Evolutionary conservation across 2,113 vertebrate species (phyloP).

Genomic region (Oreotrochilus melanogaster): DNA sequence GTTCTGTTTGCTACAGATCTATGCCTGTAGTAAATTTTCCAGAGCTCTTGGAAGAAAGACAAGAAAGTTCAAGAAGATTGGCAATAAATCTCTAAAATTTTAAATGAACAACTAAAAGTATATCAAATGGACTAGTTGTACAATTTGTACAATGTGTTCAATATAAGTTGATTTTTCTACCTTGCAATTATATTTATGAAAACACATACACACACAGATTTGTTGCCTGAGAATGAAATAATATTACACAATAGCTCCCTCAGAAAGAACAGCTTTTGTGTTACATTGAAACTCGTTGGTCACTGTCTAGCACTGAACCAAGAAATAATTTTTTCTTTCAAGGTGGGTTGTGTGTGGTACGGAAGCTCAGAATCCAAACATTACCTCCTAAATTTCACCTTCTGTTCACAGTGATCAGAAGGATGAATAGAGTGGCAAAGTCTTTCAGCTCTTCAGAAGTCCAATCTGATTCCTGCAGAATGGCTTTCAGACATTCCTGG

Average conservation of each 20-base stretch:
- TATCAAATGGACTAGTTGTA: not conserved
- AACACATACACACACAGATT: not conserved
- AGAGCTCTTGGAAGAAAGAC: not conserved
- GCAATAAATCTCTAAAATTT: not conserved
- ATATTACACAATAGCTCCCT: not conserved
- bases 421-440: not conserved
- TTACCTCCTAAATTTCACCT: not conserved
- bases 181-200: not conserved
- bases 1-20: not conserved
- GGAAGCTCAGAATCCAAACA: not conserved
- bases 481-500: not conserved
- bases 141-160: not conserved
- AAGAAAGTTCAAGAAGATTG: not conserved
- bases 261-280: not conserved
- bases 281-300: not conserved
- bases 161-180: not conserved
- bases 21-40: not conserved
- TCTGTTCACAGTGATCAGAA: not conserved
- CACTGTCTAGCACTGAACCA: not conserved
- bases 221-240: not conserved
- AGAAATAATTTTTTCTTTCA: not conserved
- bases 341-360: not conserved
- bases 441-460: not conserved
- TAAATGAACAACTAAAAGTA: not conserved
- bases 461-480: not conserved